Evolutionary conservation across 2,888 invertebrate genomes (phyloP), one percentile per base, ranked within the genome.

Genomic region (Acrocyrtus sp.): DNA sequence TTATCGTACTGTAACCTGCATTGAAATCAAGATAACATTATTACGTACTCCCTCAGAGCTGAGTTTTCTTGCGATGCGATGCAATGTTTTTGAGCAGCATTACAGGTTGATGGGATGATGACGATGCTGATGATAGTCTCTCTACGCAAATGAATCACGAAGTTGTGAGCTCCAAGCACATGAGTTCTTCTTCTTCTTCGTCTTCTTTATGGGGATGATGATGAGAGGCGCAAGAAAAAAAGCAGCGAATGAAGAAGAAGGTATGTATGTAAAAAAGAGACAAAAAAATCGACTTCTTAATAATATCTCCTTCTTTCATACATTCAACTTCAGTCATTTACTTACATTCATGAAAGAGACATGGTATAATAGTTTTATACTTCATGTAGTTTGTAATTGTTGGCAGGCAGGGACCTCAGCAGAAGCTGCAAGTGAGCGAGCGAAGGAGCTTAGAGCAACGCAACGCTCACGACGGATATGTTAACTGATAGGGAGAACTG

Each of bases 311-410:
- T 51, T 73, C 66, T 54, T 73, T 61, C 73, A 73, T 73, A 73
- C 73, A 73, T 73, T 73, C 67, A 67, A 67, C 67, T 67, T 73
- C 66, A 73, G 73, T 73, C 73, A 73, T 73, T 73, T 73, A 67
- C 67, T 73, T 73, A 67, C 73, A 62, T 61, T 67, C 67, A 73
- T 54, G 60, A 34, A 34, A 61, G 60, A 67, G 67, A 61, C 73
- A 72, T 65, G 73, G 67, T 67, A 34, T 5, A 63, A 63, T 70
- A 62, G 70, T 67, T 66, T 67, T 12, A 53, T 53, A 24, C 61
- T 21, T 51, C 66, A 66, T 66, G 54, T 66, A 48, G 53, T 61
- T 72, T 66, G 72, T 73, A 61, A 67, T 73, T 73, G 73, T 73
- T 73, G 43, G 53, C 58, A 67, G 68, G 69, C 57, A 70, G 58